phyloP scores from a whole-genome alignment of 1,140 invertebrate genomes.

The Branchinecta lindahli region DNA sequence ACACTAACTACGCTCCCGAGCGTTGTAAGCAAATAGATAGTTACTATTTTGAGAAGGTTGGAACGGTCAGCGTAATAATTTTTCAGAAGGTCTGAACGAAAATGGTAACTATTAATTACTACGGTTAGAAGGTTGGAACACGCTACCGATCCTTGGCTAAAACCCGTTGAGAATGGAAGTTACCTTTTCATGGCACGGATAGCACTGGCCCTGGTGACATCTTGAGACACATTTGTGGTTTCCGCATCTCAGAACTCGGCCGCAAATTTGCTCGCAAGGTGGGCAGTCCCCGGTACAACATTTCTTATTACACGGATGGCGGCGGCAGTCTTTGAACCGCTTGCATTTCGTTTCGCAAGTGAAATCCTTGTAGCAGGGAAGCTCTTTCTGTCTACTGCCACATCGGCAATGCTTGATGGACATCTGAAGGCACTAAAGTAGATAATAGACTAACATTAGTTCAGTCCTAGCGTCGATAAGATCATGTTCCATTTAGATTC shows the following conservation, averaged over 20 bases:
- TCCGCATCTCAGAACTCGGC: slow-evolving; percentile 59
- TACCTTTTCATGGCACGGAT: slow-evolving; percentile 50
- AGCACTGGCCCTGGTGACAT: slow-evolving; percentile 77
- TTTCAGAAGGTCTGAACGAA: too few species aligned
- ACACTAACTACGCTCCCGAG: too few species aligned
- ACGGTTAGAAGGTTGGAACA: too few species aligned
- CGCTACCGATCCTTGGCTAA: too few species aligned
- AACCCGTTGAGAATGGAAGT: background rate
- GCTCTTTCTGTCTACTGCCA: slow-evolving; percentile 56
- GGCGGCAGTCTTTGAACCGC: slow-evolving; percentile 57
- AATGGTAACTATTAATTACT: too few species aligned
- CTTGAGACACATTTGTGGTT: slow-evolving; percentile 73
- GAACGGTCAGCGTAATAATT: too few species aligned
- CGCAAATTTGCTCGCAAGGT: slow-evolving; percentile 72
- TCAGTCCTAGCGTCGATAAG: background rate
- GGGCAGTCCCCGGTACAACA: slow-evolving; percentile 72
- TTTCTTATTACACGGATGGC: slow-evolving; percentile 76
- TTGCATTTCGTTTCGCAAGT: slow-evolving; percentile 79
- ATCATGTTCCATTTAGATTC: slow-evolving; percentile 22
- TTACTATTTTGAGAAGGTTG: too few species aligned
- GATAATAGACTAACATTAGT: slow-evolving; percentile 18
- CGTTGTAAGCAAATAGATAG: too few species aligned
- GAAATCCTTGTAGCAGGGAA: slow-evolving; percentile 74
- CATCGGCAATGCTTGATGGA: slow-evolving; percentile 66
- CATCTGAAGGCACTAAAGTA: slow-evolving; percentile 51